Evolutionary conservation across 2,797 vertebrate genomes (phyloP), one percentile per base, ranked within the genome.

Genomic region (Pseudocheirus occidentalis): DNA sequence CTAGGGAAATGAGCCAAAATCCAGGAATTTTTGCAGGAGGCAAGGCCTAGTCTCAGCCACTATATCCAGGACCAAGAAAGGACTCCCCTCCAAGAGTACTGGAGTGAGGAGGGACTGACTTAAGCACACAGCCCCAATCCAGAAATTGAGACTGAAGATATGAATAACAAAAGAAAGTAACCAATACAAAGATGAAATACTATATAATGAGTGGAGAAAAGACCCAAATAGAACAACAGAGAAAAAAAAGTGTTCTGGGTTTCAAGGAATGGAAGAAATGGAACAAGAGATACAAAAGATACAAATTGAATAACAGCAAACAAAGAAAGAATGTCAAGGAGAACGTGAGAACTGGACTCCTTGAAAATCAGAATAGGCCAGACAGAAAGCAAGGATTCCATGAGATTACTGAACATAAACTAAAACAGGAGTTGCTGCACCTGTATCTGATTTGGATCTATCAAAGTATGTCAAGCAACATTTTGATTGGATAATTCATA

Each of bases 401-500:
- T 40, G 18, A 81, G 66, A 24, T 5, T n/a, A 34, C 91, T 46
- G 40, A 52, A 13, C 90, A 92, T 57, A 91, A 94, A 92, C 0
- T 18, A 50, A 92, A 90, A 73, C 55, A 52, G n/a, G 5, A 53
- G 40, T 21, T 94, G 50, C 50, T n/a, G 0, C 46, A 18, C 14
- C 31, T 53, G 59, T 21, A 27, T 55, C 55, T 94, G 92, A 46
- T 66, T 89, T 91, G 56, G 29, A 55, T 92, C 93, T 93, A 90
- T 53, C 27, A 21, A 52, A 1, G 52, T 56, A 93, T 56, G 46
- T 54, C 52, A 94, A 93, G 50, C 62, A 92, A 95, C 91, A 1
- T 55, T 89, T 31, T 92, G n/a, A 29, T 55, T 91, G 27, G 92
- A 95, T 95, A 96, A 92, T 31, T 90, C 73, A 81, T 40, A 81